A percentile compares a stretch with the other conserved stretches of the same genome.
Conservation (phyloP, 2,113 vertebrate species). For the Xenopus borealis region DNA sequence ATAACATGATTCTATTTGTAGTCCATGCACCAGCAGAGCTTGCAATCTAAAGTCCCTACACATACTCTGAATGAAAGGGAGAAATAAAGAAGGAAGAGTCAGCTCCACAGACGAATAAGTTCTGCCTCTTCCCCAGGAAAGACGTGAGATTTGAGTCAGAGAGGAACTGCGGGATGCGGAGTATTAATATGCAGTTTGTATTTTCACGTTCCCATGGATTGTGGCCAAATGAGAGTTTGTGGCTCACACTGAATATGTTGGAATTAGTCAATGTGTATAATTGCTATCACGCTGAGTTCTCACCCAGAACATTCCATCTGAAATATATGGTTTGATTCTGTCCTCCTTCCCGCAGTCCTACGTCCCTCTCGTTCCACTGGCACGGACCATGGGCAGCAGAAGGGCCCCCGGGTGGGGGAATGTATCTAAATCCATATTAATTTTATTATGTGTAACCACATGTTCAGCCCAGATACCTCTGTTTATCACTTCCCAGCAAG, state of each 20-base stretch:
- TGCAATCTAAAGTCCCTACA: too few relatives aligned
- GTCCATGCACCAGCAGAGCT: too few relatives aligned
- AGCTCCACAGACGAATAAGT: not conserved
- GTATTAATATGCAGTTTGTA: slow-evolving; percentile 45
- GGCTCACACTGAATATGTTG: slow-evolving; percentile 41
- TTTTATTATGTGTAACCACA: too few relatives aligned
- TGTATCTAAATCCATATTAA: too few relatives aligned
- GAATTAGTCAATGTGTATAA: slow-evolving; percentile 39
- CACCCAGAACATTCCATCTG: slow-evolving; percentile 44
- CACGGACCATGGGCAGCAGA: too few relatives aligned
- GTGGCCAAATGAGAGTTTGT: slow-evolving; percentile 42
- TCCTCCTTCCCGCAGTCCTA: too few relatives aligned
- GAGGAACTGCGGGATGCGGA: slow-evolving; percentile 17
- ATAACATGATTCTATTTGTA: too few relatives aligned
- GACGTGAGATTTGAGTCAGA: not conserved
- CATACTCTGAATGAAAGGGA: too few relatives aligned
- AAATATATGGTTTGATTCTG: slow-evolving; percentile 34
- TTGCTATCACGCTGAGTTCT: slow-evolving; percentile 43
- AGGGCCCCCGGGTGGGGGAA: too few relatives aligned
- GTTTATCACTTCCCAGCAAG: too few relatives aligned
- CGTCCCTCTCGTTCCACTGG: too few relatives aligned
- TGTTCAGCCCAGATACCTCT: too few relatives aligned
- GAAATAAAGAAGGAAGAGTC: not conserved
- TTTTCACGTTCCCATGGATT: slow-evolving; percentile 41
- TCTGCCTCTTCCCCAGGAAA: not conserved